Percentiles rank a stretch among this genome's conserved stretches.
Conservation (phyloP, 64 coral and sea anemone species). For the Porites lutea region DNA sequence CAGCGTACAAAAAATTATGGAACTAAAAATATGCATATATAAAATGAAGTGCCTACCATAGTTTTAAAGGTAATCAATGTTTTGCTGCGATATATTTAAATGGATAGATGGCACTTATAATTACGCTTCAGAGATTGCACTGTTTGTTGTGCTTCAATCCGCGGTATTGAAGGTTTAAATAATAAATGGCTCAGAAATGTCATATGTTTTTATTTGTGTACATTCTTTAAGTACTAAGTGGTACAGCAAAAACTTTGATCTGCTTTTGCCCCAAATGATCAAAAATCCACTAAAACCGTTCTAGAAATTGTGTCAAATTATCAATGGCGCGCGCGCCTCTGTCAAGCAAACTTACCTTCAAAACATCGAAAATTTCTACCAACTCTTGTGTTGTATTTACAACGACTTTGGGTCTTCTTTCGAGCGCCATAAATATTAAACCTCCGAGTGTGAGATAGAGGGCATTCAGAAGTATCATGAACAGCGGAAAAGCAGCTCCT, state of each 20-base stretch:
- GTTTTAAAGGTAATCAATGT: not conserved
- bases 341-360: slow-evolving; percentile 72
- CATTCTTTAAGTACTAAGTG: not conserved
- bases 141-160: slow-evolving; percentile 4
- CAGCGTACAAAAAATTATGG: not conserved
- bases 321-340: not conserved
- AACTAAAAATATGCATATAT: not conserved
- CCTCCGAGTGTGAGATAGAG: slow-evolving; percentile 81
- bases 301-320: not conserved
- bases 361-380: slow-evolving; percentile 69
- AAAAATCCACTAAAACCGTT: not conserved
- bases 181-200: slow-evolving; percentile 5
- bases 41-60: not conserved
- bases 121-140: too few relatives aligned
- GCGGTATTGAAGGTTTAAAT: slow-evolving; percentile 30
- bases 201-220: slow-evolving; percentile 29
- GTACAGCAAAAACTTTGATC: not conserved
- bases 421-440: slow-evolving; percentile 81
- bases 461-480: slow-evolving; percentile 74
- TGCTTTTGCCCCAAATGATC: not conserved
- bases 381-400: slow-evolving; percentile 83
- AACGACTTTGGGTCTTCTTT: slow-evolving; percentile 57
- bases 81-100: not conserved
- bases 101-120: not conserved
- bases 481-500: slow-evolving; percentile 73